A percentile compares a stretch with the other conserved stretches of the same genome.
phyloP scores from a whole-genome alignment of 2,113 vertebrate species.

The Bucco capensis region DNA sequence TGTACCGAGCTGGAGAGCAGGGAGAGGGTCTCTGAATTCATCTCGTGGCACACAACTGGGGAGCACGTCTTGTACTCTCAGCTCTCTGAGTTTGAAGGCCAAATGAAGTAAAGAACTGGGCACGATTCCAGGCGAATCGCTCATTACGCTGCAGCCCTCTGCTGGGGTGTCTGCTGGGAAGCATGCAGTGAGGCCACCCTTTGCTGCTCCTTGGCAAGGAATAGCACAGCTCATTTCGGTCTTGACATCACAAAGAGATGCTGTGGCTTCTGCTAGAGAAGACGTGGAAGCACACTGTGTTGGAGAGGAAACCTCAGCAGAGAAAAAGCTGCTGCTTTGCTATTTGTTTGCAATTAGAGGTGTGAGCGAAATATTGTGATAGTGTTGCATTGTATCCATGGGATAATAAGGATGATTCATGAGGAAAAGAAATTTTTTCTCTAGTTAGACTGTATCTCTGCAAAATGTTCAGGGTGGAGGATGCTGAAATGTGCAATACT shows the following conservation, averaged over 20 bases:
- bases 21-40: neutral
- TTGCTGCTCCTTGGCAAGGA: neutral
- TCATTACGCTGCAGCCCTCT: neutral
- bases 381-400: accelerated
- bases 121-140: neutral
- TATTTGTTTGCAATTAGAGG: neutral
- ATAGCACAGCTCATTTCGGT: neutral
- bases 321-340: neutral
- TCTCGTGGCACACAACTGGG: accelerated
- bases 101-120: neutral
- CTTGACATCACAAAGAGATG: neutral
- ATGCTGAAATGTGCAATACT: neutral
- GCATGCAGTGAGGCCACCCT: neutral
- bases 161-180: neutral
- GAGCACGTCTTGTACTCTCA: neutral
- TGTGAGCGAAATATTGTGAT: neutral
- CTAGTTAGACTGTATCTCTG: neutral
- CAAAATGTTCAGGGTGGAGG: neutral
- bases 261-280: neutral
- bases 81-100: neutral
- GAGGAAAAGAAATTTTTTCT: neutral
- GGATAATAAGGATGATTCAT: neutral
- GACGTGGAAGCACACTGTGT: accelerated
- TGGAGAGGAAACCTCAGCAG: accelerated
- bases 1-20: neutral